phyloP scores from a whole-genome alignment of 1,140 invertebrate genomes.

The Halyomorpha halys region DNA sequence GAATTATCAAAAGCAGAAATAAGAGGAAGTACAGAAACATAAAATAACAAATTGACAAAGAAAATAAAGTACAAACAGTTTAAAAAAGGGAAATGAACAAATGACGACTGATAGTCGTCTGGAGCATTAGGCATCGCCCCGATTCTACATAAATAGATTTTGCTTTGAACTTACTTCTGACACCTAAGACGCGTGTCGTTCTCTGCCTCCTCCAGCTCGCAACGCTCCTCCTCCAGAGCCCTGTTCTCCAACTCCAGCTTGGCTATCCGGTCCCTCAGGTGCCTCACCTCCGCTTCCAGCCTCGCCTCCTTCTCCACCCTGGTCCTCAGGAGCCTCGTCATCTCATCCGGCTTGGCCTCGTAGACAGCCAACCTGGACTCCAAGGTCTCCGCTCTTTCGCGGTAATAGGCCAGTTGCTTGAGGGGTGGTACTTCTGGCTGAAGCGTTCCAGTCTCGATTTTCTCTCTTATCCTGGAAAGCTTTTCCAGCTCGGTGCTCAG shows the following conservation, averaged over 20 bases:
- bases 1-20: too few relatives aligned
- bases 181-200: constrained; percentile 39
- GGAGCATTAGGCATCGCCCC: too few relatives aligned
- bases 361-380: constrained; percentile 32
- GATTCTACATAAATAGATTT: too few relatives aligned
- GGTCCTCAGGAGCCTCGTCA: constrained; percentile 26
- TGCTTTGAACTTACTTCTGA: constrained; percentile 37
- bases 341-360: constrained; percentile 29
- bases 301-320: constrained; percentile 29
- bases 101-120: too few relatives aligned
- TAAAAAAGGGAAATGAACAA: too few relatives aligned
- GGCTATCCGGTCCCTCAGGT: constrained; percentile 32
- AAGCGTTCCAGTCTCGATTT: constrained; percentile 31
- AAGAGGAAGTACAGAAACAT: too few relatives aligned
- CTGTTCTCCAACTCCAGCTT: constrained; percentile 34
- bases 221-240: constrained; percentile 37
- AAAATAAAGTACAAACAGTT: too few relatives aligned
- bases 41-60: too few relatives aligned
- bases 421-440: constrained; percentile 14
- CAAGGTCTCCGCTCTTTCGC: constrained; percentile 29
- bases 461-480: constrained; percentile 33
- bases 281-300: constrained; percentile 32
- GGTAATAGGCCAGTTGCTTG: constrained; percentile 30
- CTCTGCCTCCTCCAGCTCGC: constrained; percentile 40
- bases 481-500: constrained; percentile 33